Evolutionary conservation across 2,113 vertebrate genomes (phyloP).

Genomic region (Aramus guarauna): DNA sequence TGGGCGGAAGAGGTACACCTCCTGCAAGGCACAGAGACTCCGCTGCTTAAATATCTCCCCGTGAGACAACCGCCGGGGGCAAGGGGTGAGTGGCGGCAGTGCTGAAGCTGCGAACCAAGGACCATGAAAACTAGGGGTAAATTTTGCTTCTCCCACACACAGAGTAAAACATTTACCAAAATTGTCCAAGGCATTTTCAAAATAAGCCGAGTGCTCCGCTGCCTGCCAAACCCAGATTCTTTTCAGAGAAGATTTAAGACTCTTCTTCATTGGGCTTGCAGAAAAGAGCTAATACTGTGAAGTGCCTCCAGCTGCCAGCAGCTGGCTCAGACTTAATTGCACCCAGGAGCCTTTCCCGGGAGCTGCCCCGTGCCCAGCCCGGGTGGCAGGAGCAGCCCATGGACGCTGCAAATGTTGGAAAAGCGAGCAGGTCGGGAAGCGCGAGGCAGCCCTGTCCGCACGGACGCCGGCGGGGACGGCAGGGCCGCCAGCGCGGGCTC

Average conservation of each 20-base stretch:
- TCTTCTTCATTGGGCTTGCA: slow-evolving; percentile 7
- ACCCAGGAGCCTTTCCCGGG: background rate
- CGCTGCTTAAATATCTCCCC: background rate
- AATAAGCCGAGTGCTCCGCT: background rate
- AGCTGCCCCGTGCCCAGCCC: background rate
- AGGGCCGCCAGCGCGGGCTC: background rate
- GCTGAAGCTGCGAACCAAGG: background rate
- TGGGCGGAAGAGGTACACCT: background rate
- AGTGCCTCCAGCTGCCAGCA: slow-evolving; percentile 56
- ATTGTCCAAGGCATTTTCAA: background rate
- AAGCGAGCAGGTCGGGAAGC: background rate
- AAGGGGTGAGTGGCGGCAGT: background rate
- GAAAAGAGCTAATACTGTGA: slow-evolving; percentile 8
- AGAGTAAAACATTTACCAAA: slow-evolving; percentile 4
- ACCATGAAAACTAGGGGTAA: background rate
- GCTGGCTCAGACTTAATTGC: slow-evolving; percentile 17
- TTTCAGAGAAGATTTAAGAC: slow-evolving; percentile 13
- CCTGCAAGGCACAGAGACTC: background rate
- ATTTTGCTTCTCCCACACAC: background rate
- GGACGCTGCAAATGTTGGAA: background rate
- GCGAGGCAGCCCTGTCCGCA: background rate
- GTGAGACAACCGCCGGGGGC: background rate
- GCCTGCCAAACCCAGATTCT: slow-evolving; percentile 24
- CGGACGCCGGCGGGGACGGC: accelerated
- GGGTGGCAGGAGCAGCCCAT: background rate